Evolutionary conservation across 1,140 invertebrate species (phyloP), one percentile per base, ranked within the genome.

Genomic region (Orussus abietinus): DNA sequence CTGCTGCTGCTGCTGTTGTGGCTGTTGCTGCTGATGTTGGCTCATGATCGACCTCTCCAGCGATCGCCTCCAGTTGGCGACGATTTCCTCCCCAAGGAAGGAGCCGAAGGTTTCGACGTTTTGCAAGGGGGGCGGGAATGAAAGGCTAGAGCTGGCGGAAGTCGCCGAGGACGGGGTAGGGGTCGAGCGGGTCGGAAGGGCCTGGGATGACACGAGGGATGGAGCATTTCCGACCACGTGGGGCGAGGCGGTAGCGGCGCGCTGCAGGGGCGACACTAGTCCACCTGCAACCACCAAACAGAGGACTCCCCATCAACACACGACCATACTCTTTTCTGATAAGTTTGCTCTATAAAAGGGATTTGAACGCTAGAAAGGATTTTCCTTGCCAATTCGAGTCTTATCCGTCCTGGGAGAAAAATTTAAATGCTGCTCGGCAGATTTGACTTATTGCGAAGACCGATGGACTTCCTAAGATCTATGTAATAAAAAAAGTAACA

Each of bases 81-180:
- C 84, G 50, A 87, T 83, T 64, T 87, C 84, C 69, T 87, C 84
- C 56, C 84, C 84, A 41, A 86, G 74, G 46, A 86, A 76, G 28
- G 79, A 79, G 55, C 82, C 80, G 63, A 84, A 85, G 17, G 79
- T 77, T 63, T 85, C 82, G 54, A 84, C 81, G 61, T 81, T 83
- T 66, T 83, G 81, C 19, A 81, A 77, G 37, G 78, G 72, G 26
- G 79, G 80, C 15, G 78, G 76, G 51, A 72, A 72, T 37, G 77
- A 69, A 51, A 74, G 66, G 39, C 63, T 66, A 40, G 71, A 64
- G 38, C 74, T 70, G 29, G 76, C 71, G 55, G 75, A 71, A 42
- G 70, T 62, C 31, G 75, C 72, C 28, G 77, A 75, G 56, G 75
- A 73, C 17, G 76, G 77, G 37, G 73, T 71, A 37, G 71, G 68